A percentile compares a stretch with the other conserved stretches of the same genome.
Conservation (phyloP, 92 coral and sea anemone genomes). For the Porites lobata region DNA sequence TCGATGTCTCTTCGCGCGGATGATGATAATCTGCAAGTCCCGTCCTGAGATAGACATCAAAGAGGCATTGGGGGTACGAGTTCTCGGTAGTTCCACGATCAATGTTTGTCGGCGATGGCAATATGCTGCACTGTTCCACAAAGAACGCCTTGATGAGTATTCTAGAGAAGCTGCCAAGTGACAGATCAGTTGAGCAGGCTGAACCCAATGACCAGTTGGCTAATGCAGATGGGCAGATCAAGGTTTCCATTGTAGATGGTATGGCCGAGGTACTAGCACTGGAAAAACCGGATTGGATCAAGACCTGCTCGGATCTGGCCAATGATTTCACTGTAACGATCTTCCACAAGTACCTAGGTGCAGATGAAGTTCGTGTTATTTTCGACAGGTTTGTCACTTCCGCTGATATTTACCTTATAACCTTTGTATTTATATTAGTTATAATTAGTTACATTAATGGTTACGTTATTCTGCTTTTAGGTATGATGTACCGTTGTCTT, state of each 20-base stretch:
- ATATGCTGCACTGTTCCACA: slow-evolving; percentile 35
- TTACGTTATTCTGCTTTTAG: slow-evolving; percentile 52
- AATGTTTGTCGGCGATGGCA: slow-evolving; percentile 49
- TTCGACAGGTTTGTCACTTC: slow-evolving; percentile 65
- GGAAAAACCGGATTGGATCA: slow-evolving; percentile 63
- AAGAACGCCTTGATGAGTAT: slow-evolving; percentile 40
- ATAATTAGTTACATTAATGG: slow-evolving; percentile 26
- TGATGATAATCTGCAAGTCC: slow-evolving; percentile 32
- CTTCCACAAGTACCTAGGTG: slow-evolving; percentile 49
- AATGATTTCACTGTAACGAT: slow-evolving; percentile 53
- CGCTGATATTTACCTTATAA: slow-evolving; percentile 44
- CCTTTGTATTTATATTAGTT: not conserved
- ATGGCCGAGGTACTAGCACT: slow-evolving; percentile 61
- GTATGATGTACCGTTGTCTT: slow-evolving; percentile 63
- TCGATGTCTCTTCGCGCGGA: slow-evolving; percentile 43
- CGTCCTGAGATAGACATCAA: slow-evolving; percentile 46
- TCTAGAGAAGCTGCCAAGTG: slow-evolving; percentile 39
- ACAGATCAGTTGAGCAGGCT: slow-evolving; percentile 52
- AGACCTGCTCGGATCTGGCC: slow-evolving; percentile 57
- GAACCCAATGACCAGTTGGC: slow-evolving; percentile 55
- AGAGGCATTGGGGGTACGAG: slow-evolving; percentile 48
- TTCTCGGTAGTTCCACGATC: slow-evolving; percentile 33
- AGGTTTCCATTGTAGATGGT: slow-evolving; percentile 51
- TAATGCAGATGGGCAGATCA: slow-evolving; percentile 32
- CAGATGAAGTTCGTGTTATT: slow-evolving; percentile 58